phyloP scores from a whole-genome alignment of 2,797 vertebrate genomes.

The Sebastes glaucus region DNA sequence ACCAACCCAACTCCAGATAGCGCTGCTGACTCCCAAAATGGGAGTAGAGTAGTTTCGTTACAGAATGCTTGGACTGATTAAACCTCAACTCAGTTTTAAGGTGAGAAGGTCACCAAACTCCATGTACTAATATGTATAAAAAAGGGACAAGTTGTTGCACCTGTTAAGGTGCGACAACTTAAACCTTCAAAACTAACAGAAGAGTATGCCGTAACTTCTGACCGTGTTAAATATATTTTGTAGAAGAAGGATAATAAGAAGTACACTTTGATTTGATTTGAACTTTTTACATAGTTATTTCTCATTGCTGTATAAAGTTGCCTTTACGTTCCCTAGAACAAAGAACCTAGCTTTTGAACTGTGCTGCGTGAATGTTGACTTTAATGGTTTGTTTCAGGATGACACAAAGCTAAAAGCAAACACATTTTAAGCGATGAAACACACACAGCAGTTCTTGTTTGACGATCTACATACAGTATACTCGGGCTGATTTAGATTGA shows the following conservation, averaged over 20 bases:
- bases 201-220: not conserved
- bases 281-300: not conserved
- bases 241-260: not conserved
- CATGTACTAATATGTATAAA: not conserved
- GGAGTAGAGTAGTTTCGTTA: not conserved
- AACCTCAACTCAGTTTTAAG: not conserved
- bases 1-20: not conserved
- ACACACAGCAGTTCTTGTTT: constrained; percentile 31
- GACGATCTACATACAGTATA: constrained; percentile 23
- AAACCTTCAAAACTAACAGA: not conserved
- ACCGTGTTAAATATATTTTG: not conserved
- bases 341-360: not conserved
- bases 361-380: not conserved
- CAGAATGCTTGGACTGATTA: not conserved
- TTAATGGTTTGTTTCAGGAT: constrained; percentile 9
- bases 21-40: not conserved
- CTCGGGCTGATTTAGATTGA: constrained; percentile 55
- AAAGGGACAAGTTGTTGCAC: not conserved
- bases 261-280: not conserved
- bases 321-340: not conserved
- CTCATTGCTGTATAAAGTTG: not conserved
- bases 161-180: not conserved
- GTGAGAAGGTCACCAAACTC: not conserved
- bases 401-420: constrained; percentile 20
- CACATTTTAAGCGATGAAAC: constrained; percentile 21